Conservation (phyloP, 2,113 vertebrate genomes). For the Pelobates fuscus region DNA sequence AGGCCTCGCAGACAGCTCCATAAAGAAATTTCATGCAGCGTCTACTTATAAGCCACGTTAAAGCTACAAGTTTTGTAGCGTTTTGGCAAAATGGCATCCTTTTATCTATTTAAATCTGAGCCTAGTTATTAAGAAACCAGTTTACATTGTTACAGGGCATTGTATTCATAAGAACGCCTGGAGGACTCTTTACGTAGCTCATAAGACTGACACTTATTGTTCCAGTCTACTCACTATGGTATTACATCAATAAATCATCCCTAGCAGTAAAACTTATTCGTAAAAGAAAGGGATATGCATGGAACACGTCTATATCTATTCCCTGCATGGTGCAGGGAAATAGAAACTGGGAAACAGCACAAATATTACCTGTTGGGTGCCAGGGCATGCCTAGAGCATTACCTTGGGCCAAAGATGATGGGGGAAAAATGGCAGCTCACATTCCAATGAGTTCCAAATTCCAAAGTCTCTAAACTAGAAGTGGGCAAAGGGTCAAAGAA, state of each 20-base stretch:
- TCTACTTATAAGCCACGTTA: neutral
- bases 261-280: neutral
- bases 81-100: neutral
- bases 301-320: too few relatives aligned
- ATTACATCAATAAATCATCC: constrained; percentile 45
- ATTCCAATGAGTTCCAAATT: too few relatives aligned
- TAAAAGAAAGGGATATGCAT: too few relatives aligned
- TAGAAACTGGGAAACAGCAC: too few relatives aligned
- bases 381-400: too few relatives aligned
- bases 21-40: neutral
- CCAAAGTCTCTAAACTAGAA: too few relatives aligned
- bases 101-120: constrained; percentile 20
- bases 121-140: constrained; percentile 3
- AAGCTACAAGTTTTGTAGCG: neutral
- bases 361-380: too few relatives aligned
- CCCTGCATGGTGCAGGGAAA: too few relatives aligned
- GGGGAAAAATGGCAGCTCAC: too few relatives aligned
- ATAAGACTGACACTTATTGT: constrained; percentile 36
- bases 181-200: constrained; percentile 24
- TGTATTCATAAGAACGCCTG: constrained; percentile 26
- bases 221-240: constrained; percentile 16
- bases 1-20: neutral
- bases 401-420: too few relatives aligned
- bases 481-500: too few relatives aligned
- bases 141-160: constrained; percentile 5